A percentile compares a stretch with the other conserved stretches of the same genome.
phyloP scores from a whole-genome alignment of 1,140 invertebrate genomes.

The Eumaeus atala region DNA sequence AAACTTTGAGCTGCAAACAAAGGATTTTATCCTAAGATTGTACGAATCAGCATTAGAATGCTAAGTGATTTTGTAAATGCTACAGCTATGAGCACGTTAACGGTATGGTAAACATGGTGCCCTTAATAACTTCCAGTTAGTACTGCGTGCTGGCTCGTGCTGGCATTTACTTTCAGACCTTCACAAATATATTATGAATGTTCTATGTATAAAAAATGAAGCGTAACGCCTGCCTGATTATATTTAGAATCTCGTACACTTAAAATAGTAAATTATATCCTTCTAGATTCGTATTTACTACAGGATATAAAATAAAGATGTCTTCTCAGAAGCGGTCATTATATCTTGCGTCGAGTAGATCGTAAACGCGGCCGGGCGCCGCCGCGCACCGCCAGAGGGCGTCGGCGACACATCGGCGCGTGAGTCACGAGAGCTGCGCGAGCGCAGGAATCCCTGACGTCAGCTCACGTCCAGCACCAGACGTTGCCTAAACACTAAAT shows the following conservation, averaged over 20 bases:
- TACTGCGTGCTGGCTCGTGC: too few species aligned
- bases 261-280: constrained; percentile 24
- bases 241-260: constrained; percentile 12
- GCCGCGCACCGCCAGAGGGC: constrained; percentile 18
- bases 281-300: background rate
- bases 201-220: too few species aligned
- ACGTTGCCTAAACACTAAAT: constrained; percentile 1
- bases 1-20: too few species aligned
- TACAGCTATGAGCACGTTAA: too few species aligned
- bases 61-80: too few species aligned
- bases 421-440: constrained; percentile 51
- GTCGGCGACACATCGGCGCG: constrained; percentile 53
- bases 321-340: constrained; percentile 37
- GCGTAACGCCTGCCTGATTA: too few species aligned
- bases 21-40: too few species aligned
- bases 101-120: too few species aligned
- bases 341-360: constrained; percentile 28
- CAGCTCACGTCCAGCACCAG: constrained; percentile 48
- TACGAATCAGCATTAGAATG: too few species aligned
- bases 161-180: too few species aligned
- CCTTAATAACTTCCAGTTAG: too few species aligned
- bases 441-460: constrained; percentile 58
- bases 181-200: too few species aligned
- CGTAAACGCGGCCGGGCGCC: constrained; percentile 29
- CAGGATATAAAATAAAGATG: constrained; percentile 3